Base-by-base conservation (phyloP, 2,888 invertebrate genomes). In the Rhopalosiphum nymphaeae region DNA sequence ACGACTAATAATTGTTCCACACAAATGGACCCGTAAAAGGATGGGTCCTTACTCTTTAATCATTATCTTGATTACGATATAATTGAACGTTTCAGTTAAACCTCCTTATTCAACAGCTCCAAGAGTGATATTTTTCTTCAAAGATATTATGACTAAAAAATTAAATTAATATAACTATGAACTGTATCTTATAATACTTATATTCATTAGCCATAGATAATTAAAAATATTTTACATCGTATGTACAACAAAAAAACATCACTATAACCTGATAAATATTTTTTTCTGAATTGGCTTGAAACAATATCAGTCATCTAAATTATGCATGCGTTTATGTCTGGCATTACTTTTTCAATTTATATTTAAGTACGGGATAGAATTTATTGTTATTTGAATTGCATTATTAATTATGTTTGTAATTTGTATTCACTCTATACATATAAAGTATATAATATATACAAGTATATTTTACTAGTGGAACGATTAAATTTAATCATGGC, bases 361-460 rank as follows among this genome's bases (percentile, higher is more conserved):
- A 9, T 36, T 78, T 78, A 78, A 78, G 78, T 36, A 9, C 78
- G 36, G 21, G 36, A 78, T 78, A 36, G 36, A 78, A 78, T 78
- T 78, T 78, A 78, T 78, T 78, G 36, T 78, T 78, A 78, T 78
- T 78, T 78, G 78, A 78, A 36, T 78, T 78, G 78, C 36, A 78
- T 78, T 78, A 78, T 78, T 78, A 78, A 36, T 78, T 78, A 21
- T 9, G 36, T 36, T 78, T 78, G 36, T 78, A 36, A 36, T 78
- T 36, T 36, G 78, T 78, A 36, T 78, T 36, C 21, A n/a, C 4
- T 5, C 1, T 53, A 16, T 53, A 57, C 10, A 26, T 9, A 78
- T 1, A 78, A 36, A 78, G 67, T 36, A 21, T 67, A 21, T 67
- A 67, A 16, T n/a, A 36, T 67, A 53, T 53, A 21, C 36, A 36